phyloP scores from a whole-genome alignment of 35 echinoderm and acorn worm genomes.

The Heliocidaris tuberculata region DNA sequence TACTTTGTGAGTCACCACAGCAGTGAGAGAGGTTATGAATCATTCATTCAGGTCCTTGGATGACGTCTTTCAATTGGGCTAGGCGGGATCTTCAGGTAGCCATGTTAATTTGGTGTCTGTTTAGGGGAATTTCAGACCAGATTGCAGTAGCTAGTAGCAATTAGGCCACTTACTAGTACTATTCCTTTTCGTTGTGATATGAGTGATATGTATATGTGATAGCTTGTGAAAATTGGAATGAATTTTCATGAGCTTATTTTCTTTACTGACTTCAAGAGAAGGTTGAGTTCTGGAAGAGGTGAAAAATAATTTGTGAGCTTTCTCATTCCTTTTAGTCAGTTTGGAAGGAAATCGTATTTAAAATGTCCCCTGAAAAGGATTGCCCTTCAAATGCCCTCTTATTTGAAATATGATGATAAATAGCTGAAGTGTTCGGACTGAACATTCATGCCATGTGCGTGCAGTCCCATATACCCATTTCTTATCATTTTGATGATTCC shows the following conservation, averaged over 20 bases:
- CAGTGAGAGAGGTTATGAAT: not conserved
- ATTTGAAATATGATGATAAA: no score
- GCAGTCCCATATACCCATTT: no score
- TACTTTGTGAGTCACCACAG: not conserved
- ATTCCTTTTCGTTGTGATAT: not conserved
- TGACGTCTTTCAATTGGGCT: not conserved
- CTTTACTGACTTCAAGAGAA: no score
- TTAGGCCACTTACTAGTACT: not conserved
- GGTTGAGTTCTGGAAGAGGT: no score
- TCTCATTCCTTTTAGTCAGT: no score
- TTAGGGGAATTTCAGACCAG: not conserved
- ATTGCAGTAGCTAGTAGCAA: not conserved
- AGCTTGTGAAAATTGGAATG: not conserved
- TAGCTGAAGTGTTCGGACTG: no score
- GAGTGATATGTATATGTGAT: not conserved
- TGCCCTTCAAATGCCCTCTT: no score
- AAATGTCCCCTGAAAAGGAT: no score
- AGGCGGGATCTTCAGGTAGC: not conserved
- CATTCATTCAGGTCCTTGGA: not conserved
- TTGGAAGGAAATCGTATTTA: no score
- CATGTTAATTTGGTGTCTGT: not conserved
- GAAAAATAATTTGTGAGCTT: no score
- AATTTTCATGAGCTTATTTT: not conserved
- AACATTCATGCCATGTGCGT: no score
- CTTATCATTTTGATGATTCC: no score